Percentiles rank a stretch among this genome's conserved stretches.
Conservation (phyloP, 1,140 invertebrate genomes). For the Lerema accius region DNA sequence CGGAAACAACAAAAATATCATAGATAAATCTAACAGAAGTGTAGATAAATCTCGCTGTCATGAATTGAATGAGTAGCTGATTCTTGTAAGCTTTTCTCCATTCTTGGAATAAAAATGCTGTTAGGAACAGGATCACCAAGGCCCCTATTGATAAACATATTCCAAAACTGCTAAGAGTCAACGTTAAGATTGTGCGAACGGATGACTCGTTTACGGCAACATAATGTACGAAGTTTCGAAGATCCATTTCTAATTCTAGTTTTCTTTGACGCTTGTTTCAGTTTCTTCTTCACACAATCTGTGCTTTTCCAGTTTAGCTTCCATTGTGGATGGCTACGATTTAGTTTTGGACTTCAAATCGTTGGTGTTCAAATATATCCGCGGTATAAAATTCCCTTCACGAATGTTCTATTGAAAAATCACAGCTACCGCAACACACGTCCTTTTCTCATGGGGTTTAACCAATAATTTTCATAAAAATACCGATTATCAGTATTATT, state of each 20-base stretch:
- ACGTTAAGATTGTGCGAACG: conserved; percentile 33
- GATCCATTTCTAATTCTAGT: background rate
- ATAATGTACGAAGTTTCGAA: too few relatives aligned
- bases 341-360: too few relatives aligned
- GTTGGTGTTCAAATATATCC: too few relatives aligned
- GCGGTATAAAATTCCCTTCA: too few relatives aligned
- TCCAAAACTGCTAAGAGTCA: conserved; percentile 52
- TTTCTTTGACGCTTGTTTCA: background rate
- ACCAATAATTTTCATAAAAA: conserved; percentile 24
- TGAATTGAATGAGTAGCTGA: conserved; percentile 69
- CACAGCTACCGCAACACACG: conserved; percentile 23
- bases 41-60: conserved; percentile 62
- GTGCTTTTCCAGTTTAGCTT: background rate
- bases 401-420: too few relatives aligned
- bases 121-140: conserved; percentile 53
- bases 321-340: background rate
- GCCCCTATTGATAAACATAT: conserved; percentile 49
- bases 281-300: background rate
- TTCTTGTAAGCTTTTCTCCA: conserved; percentile 69
- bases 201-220: conserved; percentile 11
- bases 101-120: conserved; percentile 58
- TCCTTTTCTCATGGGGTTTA: conserved; percentile 27
- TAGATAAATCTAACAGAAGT: conserved; percentile 48
- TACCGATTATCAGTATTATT: conserved; percentile 28
- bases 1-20: conserved; percentile 44